These are phyloP conservation scores for Antennarius maculatus DNA, from an alignment of 2,797 vertebrate genomes.

Conservation along the genomic window DNA sequence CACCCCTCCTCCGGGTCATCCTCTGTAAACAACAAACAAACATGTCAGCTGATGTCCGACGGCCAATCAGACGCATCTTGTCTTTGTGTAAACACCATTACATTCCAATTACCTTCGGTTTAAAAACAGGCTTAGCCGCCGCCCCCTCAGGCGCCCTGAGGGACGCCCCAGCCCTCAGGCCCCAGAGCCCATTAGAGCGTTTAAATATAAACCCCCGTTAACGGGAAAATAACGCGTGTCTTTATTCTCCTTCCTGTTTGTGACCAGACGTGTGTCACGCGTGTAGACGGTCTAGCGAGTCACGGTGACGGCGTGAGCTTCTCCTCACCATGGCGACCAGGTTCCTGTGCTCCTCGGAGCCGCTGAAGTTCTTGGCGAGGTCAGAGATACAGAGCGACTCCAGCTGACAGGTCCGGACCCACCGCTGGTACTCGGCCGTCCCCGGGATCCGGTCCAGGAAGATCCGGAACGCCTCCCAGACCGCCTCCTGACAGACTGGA, in stretches of 20 bases:
- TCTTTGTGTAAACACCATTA: neutral
- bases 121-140: conserved; percentile 1
- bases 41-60: neutral
- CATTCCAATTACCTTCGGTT: conserved; percentile 7
- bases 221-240: conserved; percentile 14
- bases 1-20: conserved; percentile 67
- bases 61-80: conserved; percentile 6
- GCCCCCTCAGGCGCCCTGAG: neutral
- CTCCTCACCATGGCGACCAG: conserved; percentile 85
- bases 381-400: conserved; percentile 90
- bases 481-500: conserved; percentile 93
- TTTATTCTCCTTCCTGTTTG: no score
- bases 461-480: conserved; percentile 94
- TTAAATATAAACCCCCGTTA: neutral
- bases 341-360: conserved; percentile 87
- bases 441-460: conserved; percentile 93
- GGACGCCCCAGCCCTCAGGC: conserved; percentile 11
- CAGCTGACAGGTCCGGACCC: conserved; percentile 89
- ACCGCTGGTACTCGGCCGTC: conserved; percentile 87
- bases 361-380: conserved; percentile 91
- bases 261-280: no score
- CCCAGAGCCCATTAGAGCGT: conserved; percentile 19
- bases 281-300: no score
- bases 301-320: neutral
- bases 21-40: conserved; percentile 64